Evolutionary conservation across 2,797 vertebrate genomes (phyloP), one percentile per base, ranked within the genome.

Genomic region (Malacoctenus gilli): DNA sequence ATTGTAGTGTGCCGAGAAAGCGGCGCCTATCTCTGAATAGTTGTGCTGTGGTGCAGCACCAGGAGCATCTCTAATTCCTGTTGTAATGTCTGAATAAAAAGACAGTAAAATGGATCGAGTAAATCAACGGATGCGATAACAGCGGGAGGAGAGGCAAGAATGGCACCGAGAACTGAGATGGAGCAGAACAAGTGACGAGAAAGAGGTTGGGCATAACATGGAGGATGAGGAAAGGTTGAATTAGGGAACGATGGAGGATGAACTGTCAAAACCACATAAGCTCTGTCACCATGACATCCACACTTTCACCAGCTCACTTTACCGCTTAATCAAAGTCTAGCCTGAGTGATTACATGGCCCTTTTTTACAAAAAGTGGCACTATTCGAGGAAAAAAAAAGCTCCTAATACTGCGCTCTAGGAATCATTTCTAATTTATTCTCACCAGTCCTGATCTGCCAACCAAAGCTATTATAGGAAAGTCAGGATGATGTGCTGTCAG

Each of bases 391-490:
- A 10, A 28, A 59, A 77, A 82, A 84, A 77, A 65, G 51, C 72
- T 35, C 19, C 71, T 76, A 78, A 83, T 77, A 36, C 81, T 60
- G 46, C 8, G 57, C 72, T 83, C 59, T 55, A 74, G 77, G 75
- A 84, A 77, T 85, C 66, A 68, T 83, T 80, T 85, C 69, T 77
- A 79, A 87, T 87, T 83, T 75, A 82, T 88, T 83, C 75, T 76
- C 67, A 57, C 62, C 64, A 81, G 67, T 72, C 63, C 71, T 78
- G 80, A 81, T 82, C 81, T 83, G 82, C 77, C 82, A 85, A 55
- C 59, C 80, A 77, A 72, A 75, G 70, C 69, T 77, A 87, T 88
- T 84, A 85, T 39, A 56, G 51, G 63, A 68, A 66, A 80, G 78
- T 78, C 72, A 62, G 73, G 66, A 59, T 82, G 84, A 88, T 56